phyloP scores from a whole-genome alignment of 2,888 invertebrate species.

The Polylopha cassiicola region DNA sequence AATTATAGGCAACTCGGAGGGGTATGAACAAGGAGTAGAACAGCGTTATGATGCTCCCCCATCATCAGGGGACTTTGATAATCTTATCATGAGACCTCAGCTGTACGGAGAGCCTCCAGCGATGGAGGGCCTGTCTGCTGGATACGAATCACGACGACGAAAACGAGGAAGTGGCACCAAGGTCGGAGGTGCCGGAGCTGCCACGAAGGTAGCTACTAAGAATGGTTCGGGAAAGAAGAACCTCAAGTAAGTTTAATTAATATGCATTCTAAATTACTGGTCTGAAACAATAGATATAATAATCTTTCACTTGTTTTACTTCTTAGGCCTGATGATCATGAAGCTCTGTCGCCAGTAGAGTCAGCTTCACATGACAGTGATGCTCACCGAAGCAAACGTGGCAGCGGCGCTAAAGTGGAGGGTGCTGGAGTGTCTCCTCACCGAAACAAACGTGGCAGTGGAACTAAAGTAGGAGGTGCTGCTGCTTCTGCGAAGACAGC shows the following conservation, averaged over 20 bases:
- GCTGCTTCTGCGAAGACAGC: constrained; percentile 68
- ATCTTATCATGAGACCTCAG: constrained; percentile 79
- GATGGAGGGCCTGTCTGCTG: constrained; percentile 58
- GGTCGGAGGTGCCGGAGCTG: constrained; percentile 68
- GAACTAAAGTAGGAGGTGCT: constrained; percentile 65
- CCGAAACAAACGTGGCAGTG: constrained; percentile 64
- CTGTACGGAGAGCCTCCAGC: constrained; percentile 78
- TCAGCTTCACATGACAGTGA: constrained; percentile 7
- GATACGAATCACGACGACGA: constrained; percentile 60
- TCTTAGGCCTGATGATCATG: constrained; percentile 55
- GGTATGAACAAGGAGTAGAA: constrained; percentile 60
- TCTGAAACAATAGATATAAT: constrained; percentile 2
- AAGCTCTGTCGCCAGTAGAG: constrained; percentile 30
- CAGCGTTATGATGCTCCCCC: constrained; percentile 60
- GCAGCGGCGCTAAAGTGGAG: constrained; percentile 60
- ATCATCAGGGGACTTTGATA: constrained; percentile 70
- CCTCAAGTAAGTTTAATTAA: constrained; percentile 52
- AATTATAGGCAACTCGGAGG: constrained; percentile 62
- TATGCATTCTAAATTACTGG: constrained; percentile 9
- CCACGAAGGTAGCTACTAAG: constrained; percentile 70
- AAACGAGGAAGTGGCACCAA: constrained; percentile 68
- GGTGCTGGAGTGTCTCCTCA: constrained; percentile 67
- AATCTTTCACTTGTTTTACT: constrained; percentile 10
- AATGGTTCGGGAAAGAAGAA: constrained; percentile 68
- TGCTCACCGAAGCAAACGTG: constrained; percentile 18